A percentile compares a stretch with the other conserved stretches of the same genome.
phyloP scores from a whole-genome alignment of 2,888 invertebrate species.

The Agriotes lineatus region DNA sequence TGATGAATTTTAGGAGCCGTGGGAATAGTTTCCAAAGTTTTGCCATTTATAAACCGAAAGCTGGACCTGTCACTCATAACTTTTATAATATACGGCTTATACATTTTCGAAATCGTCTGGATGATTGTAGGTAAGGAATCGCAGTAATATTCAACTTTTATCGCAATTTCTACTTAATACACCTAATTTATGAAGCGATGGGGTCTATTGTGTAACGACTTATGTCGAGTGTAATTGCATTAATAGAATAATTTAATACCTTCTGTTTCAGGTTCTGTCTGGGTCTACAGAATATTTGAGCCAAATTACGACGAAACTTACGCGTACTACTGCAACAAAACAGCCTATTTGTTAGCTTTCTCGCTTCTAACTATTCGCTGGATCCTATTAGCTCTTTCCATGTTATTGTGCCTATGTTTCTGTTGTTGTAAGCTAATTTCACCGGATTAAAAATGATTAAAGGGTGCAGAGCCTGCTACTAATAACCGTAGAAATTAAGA shows the following conservation, averaged over 20 bases:
- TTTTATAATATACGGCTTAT: constrained; percentile 16
- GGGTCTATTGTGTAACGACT: too few relatives aligned
- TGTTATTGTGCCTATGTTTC: constrained; percentile 5
- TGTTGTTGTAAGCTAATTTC: too few relatives aligned
- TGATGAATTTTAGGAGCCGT: constrained; percentile 25
- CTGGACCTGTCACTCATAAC: constrained; percentile 17
- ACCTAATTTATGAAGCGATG: too few relatives aligned
- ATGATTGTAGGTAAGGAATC: constrained; percentile 36
- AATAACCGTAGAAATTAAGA: too few relatives aligned
- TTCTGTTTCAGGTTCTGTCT: constrained; percentile 32
- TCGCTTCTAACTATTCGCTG: constrained; percentile 32
- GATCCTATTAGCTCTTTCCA: constrained; percentile 21
- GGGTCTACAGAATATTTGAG: constrained; percentile 30
- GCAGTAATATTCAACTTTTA: too few relatives aligned
- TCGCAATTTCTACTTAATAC: too few relatives aligned
- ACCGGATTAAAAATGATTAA: too few relatives aligned
- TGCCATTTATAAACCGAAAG: constrained; percentile 35
- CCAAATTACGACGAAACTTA: constrained; percentile 17
- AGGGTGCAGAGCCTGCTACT: too few relatives aligned
- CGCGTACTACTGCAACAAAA: constrained; percentile 17
- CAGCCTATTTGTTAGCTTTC: constrained; percentile 25
- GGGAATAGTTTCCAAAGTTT: constrained; percentile 24
- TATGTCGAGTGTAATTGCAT: too few relatives aligned
- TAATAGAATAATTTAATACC: background rate
- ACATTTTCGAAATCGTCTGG: constrained; percentile 31